Conservation (phyloP, 1,140 invertebrate species). For the Agraylea sexmaculata region DNA sequence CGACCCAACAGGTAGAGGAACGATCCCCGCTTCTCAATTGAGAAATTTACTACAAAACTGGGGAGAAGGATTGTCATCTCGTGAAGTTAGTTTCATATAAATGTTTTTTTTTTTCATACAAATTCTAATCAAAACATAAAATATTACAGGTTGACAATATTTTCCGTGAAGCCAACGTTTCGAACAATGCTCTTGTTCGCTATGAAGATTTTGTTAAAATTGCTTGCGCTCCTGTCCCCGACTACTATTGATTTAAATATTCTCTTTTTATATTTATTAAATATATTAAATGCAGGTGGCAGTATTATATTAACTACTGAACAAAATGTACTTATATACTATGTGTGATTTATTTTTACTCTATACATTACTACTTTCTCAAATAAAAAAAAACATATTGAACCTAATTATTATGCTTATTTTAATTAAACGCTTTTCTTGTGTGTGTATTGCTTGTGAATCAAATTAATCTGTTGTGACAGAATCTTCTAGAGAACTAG, state of each 20-base stretch:
- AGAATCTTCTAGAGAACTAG: too few relatives aligned
- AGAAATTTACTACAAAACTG: slow-evolving; percentile 80
- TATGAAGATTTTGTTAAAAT: slow-evolving; percentile 92
- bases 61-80: slow-evolving; percentile 81
- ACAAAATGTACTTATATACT: too few relatives aligned
- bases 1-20: slow-evolving; percentile 61
- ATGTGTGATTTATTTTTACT: too few relatives aligned
- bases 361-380: too few relatives aligned
- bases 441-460: too few relatives aligned
- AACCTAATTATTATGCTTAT: too few relatives aligned
- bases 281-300: too few relatives aligned
- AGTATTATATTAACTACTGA: too few relatives aligned
- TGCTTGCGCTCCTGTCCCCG: slow-evolving; percentile 84
- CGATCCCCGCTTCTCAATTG: slow-evolving; percentile 70
- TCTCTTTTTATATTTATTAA: too few relatives aligned
- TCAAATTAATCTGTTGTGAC: too few relatives aligned
- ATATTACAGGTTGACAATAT: slow-evolving; percentile 68
- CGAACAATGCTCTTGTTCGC: slow-evolving; percentile 65
- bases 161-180: slow-evolving; percentile 84
- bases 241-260: slow-evolving; percentile 87
- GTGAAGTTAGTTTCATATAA: slow-evolving; percentile 53
- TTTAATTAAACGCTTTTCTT: too few relatives aligned
- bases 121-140: slow-evolving; percentile 1
- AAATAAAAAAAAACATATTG: too few relatives aligned
- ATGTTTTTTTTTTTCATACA: slow-evolving; percentile 5